Evolutionary conservation across 2,888 invertebrate genomes (phyloP).

Genomic region (Atrina japonica): DNA sequence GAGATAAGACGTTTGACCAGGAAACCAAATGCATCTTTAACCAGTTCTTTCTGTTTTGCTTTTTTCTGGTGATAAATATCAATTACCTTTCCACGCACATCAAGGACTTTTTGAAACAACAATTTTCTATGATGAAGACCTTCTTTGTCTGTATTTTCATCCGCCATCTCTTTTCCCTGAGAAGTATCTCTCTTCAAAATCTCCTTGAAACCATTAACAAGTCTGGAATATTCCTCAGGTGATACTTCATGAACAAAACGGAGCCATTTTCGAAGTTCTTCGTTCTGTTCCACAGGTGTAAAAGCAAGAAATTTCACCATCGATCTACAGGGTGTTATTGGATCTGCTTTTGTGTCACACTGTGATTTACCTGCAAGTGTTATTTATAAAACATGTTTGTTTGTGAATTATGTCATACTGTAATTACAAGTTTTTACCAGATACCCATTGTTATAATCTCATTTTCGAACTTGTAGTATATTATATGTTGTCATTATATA

Average conservation of each 20-base stretch:
- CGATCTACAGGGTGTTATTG: background rate
- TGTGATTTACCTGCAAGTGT: no score
- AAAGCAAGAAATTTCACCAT: constrained; percentile 42
- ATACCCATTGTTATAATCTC: no score
- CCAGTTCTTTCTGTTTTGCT: constrained; percentile 41
- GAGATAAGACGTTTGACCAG: constrained; percentile 43
- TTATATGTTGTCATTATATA: no score
- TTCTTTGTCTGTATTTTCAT: constrained; percentile 24
- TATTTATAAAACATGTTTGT: no score
- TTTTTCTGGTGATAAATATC: constrained; percentile 43
- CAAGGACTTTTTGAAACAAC: constrained; percentile 49
- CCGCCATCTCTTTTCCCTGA: constrained; percentile 28
- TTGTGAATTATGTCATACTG: no score
- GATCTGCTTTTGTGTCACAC: no score
- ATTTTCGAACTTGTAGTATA: no score
- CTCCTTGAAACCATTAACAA: constrained; percentile 52
- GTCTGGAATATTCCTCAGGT: constrained; percentile 44
- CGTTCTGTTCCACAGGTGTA: constrained; percentile 44
- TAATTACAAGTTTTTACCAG: no score
- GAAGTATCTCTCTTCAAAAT: constrained; percentile 30
- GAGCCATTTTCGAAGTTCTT: constrained; percentile 54
- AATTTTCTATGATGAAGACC: constrained; percentile 38
- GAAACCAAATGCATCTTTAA: constrained; percentile 43
- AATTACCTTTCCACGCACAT: constrained; percentile 39
- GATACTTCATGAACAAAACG: constrained; percentile 52